Conservation (phyloP, 2,113 vertebrate species). For the Periophthalmodon schlosseri region DNA sequence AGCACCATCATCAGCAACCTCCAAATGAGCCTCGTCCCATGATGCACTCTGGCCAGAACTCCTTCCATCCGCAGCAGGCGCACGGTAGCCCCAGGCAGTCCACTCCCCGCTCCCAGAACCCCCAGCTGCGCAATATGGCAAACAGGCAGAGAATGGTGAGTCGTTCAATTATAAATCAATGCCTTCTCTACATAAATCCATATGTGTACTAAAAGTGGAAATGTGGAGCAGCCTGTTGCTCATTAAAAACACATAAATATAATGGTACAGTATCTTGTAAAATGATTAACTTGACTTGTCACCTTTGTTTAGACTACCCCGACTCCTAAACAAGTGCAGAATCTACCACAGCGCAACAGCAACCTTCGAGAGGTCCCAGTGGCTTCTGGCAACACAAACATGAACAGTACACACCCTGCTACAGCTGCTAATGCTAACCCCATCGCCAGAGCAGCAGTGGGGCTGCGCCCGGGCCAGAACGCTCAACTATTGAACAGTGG, state of each 20-base stretch:
- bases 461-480: slow-evolving; percentile 61
- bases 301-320: slow-evolving; percentile 75
- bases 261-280: slow-evolving; percentile 2
- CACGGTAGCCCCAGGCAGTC: slow-evolving; percentile 82
- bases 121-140: slow-evolving; percentile 74
- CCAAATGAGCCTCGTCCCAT: slow-evolving; percentile 73
- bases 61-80: slow-evolving; percentile 85
- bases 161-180: slow-evolving; percentile 23
- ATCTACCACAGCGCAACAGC: slow-evolving; percentile 84
- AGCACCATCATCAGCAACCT: slow-evolving; percentile 77
- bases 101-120: slow-evolving; percentile 83
- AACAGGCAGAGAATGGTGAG: slow-evolving; percentile 87
- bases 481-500: slow-evolving; percentile 47
- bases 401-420: slow-evolving; percentile 63
- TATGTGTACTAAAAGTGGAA: neutral
- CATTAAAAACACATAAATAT: neutral
- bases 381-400: slow-evolving; percentile 81
- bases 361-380: slow-evolving; percentile 92
- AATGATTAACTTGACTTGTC: neutral
- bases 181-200: neutral
- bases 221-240: neutral
- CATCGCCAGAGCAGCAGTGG: slow-evolving; percentile 65
- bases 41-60: slow-evolving; percentile 85
- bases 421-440: slow-evolving; percentile 81
- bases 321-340: slow-evolving; percentile 82